Percentiles rank a stretch among this genome's conserved stretches.
These are phyloP conservation scores for Bombus impatiens DNA, from an alignment of 1,140 invertebrate genomes.

Conservation along the genomic window DNA sequence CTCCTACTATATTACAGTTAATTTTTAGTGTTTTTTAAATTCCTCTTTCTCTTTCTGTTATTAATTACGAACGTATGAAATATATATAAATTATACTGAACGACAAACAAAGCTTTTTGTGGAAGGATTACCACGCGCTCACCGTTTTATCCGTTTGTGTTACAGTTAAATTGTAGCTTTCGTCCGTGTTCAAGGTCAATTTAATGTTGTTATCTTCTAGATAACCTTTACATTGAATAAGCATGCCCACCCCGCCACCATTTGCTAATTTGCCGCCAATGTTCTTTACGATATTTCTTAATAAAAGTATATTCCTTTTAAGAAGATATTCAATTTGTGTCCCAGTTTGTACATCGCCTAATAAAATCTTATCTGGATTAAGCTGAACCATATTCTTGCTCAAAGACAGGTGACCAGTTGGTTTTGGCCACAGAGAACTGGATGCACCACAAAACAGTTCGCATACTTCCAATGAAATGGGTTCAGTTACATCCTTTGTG, in stretches of 20 bases:
- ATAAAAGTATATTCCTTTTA: constrained; percentile 73
- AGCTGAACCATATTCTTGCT: constrained; percentile 84
- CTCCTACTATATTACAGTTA: too few species aligned
- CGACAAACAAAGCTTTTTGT: not conserved
- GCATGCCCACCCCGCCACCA: constrained; percentile 71
- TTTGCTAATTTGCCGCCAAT: constrained; percentile 41
- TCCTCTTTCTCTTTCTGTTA: too few species aligned
- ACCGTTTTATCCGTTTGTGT: constrained; percentile 79
- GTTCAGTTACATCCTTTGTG: constrained; percentile 63
- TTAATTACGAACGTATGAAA: not conserved
- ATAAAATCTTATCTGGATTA: constrained; percentile 83
- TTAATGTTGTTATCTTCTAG: constrained; percentile 55
- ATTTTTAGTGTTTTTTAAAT: too few species aligned
- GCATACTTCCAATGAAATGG: constrained; percentile 73
- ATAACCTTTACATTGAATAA: constrained; percentile 69
- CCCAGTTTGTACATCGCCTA: constrained; percentile 76
- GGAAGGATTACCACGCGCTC: constrained; percentile 16
- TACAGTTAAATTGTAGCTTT: constrained; percentile 85
- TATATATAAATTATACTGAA: not conserved
- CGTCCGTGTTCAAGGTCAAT: constrained; percentile 85
- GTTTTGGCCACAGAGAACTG: constrained; percentile 88
- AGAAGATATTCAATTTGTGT: constrained; percentile 80
- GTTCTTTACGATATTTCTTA: constrained; percentile 66
- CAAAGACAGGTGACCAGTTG: constrained; percentile 85
- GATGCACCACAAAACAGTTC: constrained; percentile 77